Conservation (phyloP, 2,888 invertebrate species). For the Meghimatium bilineatum region DNA sequence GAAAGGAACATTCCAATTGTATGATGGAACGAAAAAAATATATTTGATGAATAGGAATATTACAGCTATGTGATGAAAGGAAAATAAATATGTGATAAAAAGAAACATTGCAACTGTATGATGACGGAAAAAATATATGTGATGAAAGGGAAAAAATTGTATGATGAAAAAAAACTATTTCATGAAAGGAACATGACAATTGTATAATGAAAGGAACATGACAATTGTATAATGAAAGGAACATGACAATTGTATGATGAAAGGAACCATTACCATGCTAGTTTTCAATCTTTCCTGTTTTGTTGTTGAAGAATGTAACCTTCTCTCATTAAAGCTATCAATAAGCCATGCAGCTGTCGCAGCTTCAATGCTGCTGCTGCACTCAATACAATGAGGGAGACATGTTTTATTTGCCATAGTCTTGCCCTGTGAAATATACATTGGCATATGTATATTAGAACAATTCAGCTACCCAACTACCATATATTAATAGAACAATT, state of each 20-base stretch:
- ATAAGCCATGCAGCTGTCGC: conserved; percentile 61
- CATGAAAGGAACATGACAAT: too few species aligned
- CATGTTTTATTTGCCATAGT: conserved; percentile 53
- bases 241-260: neutral
- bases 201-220: too few species aligned
- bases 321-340: conserved; percentile 64
- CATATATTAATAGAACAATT: too few species aligned
- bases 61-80: neutral
- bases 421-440: conserved; percentile 41
- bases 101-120: neutral
- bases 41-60: neutral
- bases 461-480: too few species aligned
- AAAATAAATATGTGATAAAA: neutral
- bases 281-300: conserved; percentile 25
- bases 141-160: neutral
- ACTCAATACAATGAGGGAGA: conserved; percentile 62
- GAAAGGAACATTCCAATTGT: too few species aligned
- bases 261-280: conserved; percentile 32
- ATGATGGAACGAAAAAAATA: too few species aligned
- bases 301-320: conserved; percentile 15
- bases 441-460: too few species aligned
- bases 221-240: neutral
- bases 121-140: neutral
- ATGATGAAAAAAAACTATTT: neutral
- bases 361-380: conserved; percentile 62